Evolutionary conservation across 2,113 vertebrate genomes (phyloP).

Genomic region (Cottus gobio): DNA sequence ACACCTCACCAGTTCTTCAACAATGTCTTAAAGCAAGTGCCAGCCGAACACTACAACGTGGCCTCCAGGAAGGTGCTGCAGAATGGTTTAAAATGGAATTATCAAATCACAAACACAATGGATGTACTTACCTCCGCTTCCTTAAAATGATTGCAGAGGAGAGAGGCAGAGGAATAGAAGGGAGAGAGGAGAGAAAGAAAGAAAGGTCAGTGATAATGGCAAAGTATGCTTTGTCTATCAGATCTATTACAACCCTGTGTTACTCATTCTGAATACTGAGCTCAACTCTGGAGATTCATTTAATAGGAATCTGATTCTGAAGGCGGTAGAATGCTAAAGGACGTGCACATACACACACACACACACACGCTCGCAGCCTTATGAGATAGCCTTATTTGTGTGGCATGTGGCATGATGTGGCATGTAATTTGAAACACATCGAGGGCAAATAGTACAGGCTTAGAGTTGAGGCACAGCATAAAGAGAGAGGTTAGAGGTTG

Average conservation of each 20-base stretch:
- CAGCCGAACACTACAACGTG: constrained; percentile 6
- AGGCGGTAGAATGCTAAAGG: constrained; percentile 53
- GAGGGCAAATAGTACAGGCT: constrained; percentile 55
- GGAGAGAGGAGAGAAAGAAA: constrained; percentile 48
- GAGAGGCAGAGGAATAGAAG: constrained; percentile 30
- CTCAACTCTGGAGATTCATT: constrained; percentile 56
- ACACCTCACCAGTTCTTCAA: constrained; percentile 18
- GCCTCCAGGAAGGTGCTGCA: not conserved
- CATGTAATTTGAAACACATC: constrained; percentile 74
- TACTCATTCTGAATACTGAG: constrained; percentile 69
- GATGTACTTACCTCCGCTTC: constrained; percentile 79
- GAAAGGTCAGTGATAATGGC: constrained; percentile 75
- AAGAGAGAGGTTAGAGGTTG: not conserved
- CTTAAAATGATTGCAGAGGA: constrained; percentile 69
- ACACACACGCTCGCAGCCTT: constrained; percentile 14
- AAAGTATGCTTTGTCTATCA: constrained; percentile 58
- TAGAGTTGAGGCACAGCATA: constrained; percentile 27
- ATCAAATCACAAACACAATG: constrained; percentile 41
- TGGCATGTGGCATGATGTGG: no score
- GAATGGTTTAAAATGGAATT: not conserved
- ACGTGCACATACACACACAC: constrained; percentile 36
- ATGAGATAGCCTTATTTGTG: constrained; percentile 66
- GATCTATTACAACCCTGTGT: constrained; percentile 53
- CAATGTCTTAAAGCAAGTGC: constrained; percentile 18
- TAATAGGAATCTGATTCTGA: constrained; percentile 60